phyloP scores from a whole-genome alignment of 2,888 invertebrate species.

The Drosophila aldrichi region DNA sequence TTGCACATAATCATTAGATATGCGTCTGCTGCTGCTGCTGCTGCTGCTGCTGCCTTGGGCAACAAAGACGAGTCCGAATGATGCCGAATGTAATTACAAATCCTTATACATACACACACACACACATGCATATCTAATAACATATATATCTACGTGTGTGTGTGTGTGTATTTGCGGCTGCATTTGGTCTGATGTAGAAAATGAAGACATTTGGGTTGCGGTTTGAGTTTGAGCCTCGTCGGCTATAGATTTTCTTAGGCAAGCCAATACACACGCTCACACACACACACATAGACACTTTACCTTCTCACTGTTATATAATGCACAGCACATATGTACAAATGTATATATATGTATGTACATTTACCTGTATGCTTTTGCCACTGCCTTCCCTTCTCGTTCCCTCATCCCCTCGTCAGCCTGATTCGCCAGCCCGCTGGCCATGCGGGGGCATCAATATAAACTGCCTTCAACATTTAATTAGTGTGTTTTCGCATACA shows the following conservation, averaged over 20 bases:
- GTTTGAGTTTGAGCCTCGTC: slow-evolving; percentile 64
- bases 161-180: slow-evolving; percentile 46
- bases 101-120: slow-evolving; percentile 42
- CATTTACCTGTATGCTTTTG: slow-evolving; percentile 35
- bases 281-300: slow-evolving; percentile 17
- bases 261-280: slow-evolving; percentile 14
- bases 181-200: slow-evolving; percentile 75
- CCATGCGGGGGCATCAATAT: slow-evolving; percentile 74
- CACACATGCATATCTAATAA: slow-evolving; percentile 17
- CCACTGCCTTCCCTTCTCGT: background rate
- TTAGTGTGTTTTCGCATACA: slow-evolving; percentile 81
- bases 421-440: slow-evolving; percentile 57
- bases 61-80: slow-evolving; percentile 64
- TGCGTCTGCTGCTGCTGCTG: slow-evolving; percentile 12
- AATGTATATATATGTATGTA: slow-evolving; percentile 26
- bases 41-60: slow-evolving; percentile 24
- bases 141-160: slow-evolving; percentile 17
- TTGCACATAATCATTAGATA: slow-evolving; percentile 34
- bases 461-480: slow-evolving; percentile 83
- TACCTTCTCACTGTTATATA: slow-evolving; percentile 37
- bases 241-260: slow-evolving; percentile 77
- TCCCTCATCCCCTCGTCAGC: background rate
- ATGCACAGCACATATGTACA: slow-evolving; percentile 47
- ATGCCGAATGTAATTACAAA: slow-evolving; percentile 77
- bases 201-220: slow-evolving; percentile 76